Evolutionary conservation across 2,888 invertebrate species (phyloP), one percentile per base, ranked within the genome.

Genomic region (Chymomyza fuscimana): DNA sequence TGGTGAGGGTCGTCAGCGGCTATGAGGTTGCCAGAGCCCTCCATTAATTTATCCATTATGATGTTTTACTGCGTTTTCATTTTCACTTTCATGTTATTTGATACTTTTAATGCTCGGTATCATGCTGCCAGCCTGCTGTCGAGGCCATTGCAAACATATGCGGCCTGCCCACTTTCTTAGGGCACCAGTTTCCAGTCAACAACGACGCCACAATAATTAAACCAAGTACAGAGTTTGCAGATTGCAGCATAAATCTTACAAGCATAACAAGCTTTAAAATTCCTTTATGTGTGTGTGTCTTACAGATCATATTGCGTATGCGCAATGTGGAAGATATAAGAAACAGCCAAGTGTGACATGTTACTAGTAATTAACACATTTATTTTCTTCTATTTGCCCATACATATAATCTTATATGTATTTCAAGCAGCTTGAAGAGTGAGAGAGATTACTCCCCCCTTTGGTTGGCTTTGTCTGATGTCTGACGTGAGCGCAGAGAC

Each of bases 31-130:
- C 16, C 40, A 16, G 70, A 73, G 73, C 67, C 72, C 73, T 74
- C 78, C 88, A 87, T 87, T 87, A 87, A 86, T 81, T 83, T 77
- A 78, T 70, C 80, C 78, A 77, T 86, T 80, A 86, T 80, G 75
- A 78, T 80, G 69, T 74, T 82, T 86, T 77, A 80, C 72, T 74
- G 79, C 80, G 80, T 72, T 81, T 81, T 83, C 73, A 69, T 70
- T 81, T 83, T 86, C 73, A 70, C 80, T 83, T 86, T 78, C 85
- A 72, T 80, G 85, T 80, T 82, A 85, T 88, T 86, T 79, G 87
- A 85, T 86, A 88, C 82, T 76, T 80, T 76, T 74, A 66, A 75
- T 63, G 54, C 54, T 54, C 16, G 54, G 54, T 16, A 58, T 5
- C 25, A 25, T 7, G 54, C 64, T 54, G 65, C 32, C 51, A 51